A percentile compares a stretch with the other conserved stretches of the same genome.
These are phyloP conservation scores for Spatulosminthurus flaviceps DNA, from an alignment of 2,888 invertebrate species.

Conservation along the genomic window DNA sequence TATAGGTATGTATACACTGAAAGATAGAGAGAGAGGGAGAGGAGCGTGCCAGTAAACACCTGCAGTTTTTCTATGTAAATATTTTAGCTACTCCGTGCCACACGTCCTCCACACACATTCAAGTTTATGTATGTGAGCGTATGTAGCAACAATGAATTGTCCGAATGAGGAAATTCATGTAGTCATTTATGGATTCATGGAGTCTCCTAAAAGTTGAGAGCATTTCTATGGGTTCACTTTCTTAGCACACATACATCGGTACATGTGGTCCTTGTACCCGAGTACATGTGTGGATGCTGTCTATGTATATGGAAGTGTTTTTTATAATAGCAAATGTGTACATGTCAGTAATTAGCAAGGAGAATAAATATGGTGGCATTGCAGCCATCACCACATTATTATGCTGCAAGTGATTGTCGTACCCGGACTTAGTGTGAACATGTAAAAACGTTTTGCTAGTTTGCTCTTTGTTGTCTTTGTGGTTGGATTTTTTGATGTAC, in stretches of 20 bases:
- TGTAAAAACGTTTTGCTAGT: background rate
- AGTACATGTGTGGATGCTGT: background rate
- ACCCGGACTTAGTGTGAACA: background rate
- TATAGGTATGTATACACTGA: background rate
- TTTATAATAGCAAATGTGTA: too few species aligned
- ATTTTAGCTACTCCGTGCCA: constrained; percentile 16
- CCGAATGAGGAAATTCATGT: constrained; percentile 18
- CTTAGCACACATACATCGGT: background rate
- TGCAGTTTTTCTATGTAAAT: constrained; percentile 35
- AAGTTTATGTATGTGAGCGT: too few species aligned
- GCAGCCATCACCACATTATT: background rate
- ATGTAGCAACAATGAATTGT: background rate
- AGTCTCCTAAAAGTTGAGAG: background rate
- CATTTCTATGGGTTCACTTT: background rate
- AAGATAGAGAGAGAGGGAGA: background rate
- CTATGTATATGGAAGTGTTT: too few species aligned
- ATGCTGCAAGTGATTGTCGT: background rate
- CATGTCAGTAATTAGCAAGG: constrained; percentile 9
- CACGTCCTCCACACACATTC: background rate
- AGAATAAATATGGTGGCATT: background rate
- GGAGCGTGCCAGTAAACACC: constrained; percentile 33
- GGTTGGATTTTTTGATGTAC: background rate
- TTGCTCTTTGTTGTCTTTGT: background rate
- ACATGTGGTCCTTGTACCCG: too few species aligned
- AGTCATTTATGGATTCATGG: background rate